Base-by-base conservation (phyloP, 2,113 vertebrate species). In the Corythoichthys haematopterus region DNA sequence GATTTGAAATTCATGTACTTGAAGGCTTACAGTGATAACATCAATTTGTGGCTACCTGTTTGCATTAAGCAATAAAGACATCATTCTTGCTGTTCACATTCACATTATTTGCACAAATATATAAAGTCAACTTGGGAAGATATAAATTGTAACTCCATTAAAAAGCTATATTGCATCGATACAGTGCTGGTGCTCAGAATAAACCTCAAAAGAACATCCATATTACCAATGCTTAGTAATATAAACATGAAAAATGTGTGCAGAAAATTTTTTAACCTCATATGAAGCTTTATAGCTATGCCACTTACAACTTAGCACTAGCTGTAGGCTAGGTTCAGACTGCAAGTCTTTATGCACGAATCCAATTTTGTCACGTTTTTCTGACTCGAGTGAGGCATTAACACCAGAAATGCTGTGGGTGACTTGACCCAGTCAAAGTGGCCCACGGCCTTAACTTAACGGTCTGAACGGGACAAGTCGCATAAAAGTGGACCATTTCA, bases 1-100 rank as follows among this genome's bases (percentile, higher is more conserved):
- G 69, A 85, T 84, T 81, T 74, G 72, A 82, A 71, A 74, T 80
- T 84, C 60, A 81, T 85, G 82, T 80, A 70, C 60, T 70, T 78
- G 78, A 61, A 75, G 35, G 5, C 68, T 70, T 62, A 36, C 64
- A 33, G 53, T 60, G 79, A 83, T 81, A 67, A 82, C 69, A 71
- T 74, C 74, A 76, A 69, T 78, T 66, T 9, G 64, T 36, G 75
- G 57, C 66, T 73, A 50, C 38, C 68, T 68, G 65, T 74, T 68
- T 64, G 62, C 67, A 43, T 68, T 36, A 57, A 75, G 68, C 74
- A 40, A 20, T 33, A 38, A 66, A 68, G 76, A 82, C 65, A 51
- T 60, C n/a, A 40, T 61, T 64, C 57, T 43, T 35, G 77, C 63
- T 53, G 72, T 79, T 72, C 64, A 66, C 77, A 83, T 69, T 81